Conservation (phyloP, 2,888 invertebrate species). For the Diloba caeruleocephala region DNA sequence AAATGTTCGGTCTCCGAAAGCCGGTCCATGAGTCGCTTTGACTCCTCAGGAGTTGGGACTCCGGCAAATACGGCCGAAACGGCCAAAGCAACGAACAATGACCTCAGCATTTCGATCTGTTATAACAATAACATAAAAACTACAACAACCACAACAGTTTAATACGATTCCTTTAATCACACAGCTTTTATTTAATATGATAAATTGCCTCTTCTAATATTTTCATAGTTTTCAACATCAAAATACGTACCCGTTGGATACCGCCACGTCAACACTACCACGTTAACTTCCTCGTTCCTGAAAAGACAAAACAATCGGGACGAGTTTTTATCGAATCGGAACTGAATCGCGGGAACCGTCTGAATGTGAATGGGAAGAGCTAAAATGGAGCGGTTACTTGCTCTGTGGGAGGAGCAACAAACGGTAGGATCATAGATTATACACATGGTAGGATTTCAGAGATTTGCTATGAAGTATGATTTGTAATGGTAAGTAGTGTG, state of each 20-base stretch:
- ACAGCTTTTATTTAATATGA: slow-evolving; percentile 5
- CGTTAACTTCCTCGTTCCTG: slow-evolving; percentile 77
- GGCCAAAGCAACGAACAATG: slow-evolving; percentile 74
- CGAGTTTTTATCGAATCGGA: slow-evolving; percentile 37
- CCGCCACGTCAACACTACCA: slow-evolving; percentile 80
- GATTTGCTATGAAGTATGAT: too few relatives aligned
- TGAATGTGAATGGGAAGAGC: slow-evolving; percentile 3
- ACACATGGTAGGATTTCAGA: too few relatives aligned
- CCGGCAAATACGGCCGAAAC: slow-evolving; percentile 81
- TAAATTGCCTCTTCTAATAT: neutral
- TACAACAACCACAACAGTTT: slow-evolving; percentile 1
- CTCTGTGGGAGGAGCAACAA: too few relatives aligned
- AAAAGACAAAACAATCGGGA: slow-evolving; percentile 64
- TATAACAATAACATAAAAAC: slow-evolving; percentile 25
- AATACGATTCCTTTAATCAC: neutral
- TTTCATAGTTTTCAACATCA: neutral
- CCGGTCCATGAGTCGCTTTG: slow-evolving; percentile 91
- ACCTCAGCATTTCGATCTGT: slow-evolving; percentile 74
- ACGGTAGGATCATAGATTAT: too few relatives aligned
- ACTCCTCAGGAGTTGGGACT: slow-evolving; percentile 93
- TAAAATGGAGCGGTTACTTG: too few relatives aligned
- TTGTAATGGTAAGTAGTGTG: too few relatives aligned
- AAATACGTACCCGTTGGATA: slow-evolving; percentile 35
- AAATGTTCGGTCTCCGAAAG: slow-evolving; percentile 95
- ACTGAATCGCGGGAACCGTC: slow-evolving; percentile 17